phyloP scores from a whole-genome alignment of 37 sponge, comb jelly and placozoan species.

The Geodia barretti region DNA sequence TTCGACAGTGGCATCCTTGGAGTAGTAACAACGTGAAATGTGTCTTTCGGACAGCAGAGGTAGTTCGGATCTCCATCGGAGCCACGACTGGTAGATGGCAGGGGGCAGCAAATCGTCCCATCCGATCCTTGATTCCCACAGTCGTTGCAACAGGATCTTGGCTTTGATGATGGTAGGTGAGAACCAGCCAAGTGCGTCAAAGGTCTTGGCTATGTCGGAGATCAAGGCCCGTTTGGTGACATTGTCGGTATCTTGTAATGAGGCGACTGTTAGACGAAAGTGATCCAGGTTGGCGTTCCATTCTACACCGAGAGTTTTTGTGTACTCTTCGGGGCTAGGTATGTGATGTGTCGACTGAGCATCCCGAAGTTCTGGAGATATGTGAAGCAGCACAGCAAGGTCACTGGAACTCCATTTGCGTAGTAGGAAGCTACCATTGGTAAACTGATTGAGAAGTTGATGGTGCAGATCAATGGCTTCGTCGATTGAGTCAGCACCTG shows the following conservation, averaged over 20 bases:
- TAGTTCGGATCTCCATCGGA: conserved; percentile 8
- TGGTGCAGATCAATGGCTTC: conserved; percentile 1
- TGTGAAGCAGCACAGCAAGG: neutral
- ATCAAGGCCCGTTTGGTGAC: conserved; percentile 22
- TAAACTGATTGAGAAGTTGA: neutral
- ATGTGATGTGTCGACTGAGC: neutral
- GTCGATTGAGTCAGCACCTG: conserved; percentile 4
- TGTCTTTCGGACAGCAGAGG: neutral
- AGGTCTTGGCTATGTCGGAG: conserved; percentile 29
- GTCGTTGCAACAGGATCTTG: conserved; percentile 28
- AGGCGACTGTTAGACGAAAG: conserved; percentile 23
- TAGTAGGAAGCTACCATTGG: neutral
- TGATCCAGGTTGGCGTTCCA: conserved; percentile 29
- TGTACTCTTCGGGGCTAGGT: neutral
- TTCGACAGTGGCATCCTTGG: neutral
- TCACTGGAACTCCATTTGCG: conserved; percentile 10
- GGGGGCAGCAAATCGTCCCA: conserved; percentile 24
- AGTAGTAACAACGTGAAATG: conserved; percentile 18
- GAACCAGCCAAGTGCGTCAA: conserved; percentile 37
- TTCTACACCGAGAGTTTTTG: conserved; percentile 43
- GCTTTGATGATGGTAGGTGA: conserved; percentile 13
- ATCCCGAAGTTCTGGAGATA: neutral
- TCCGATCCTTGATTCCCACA: conserved; percentile 18
- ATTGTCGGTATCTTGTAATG: neutral
- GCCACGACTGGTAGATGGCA: neutral